Evolutionary conservation across 2,797 vertebrate species (phyloP), one percentile per base, ranked within the genome.

Genomic region (Pterois miles): DNA sequence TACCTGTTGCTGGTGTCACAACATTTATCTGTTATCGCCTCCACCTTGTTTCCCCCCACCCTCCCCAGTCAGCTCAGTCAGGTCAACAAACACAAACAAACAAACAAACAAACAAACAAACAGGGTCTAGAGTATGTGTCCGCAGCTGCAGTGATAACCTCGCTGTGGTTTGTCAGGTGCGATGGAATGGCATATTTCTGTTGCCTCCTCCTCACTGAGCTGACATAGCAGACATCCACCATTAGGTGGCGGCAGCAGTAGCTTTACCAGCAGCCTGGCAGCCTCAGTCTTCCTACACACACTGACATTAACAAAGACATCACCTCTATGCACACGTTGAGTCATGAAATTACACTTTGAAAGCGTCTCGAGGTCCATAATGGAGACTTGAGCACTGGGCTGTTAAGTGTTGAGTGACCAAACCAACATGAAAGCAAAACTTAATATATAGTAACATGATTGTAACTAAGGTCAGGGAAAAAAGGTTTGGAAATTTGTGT

Each of bases 1-100:
- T 89, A 95, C 94, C 93, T 94, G 93, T 95, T 94, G 91, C 90
- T 87, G 82, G 14, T 74, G 74, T 80, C 78, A 81, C 71, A 25
- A 38, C 53, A 25, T 86, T 65, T 60, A 43, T 78, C 43, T 59
- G 8, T 48, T n/a, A 31, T 27, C 52, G 56, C 67, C 65, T 22
- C 67, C 81, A 43, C 68, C 65, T 74, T 40, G 16, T 52, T 20
- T 18, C 53, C 5, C 20, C 4, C 16, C n/a, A n/a, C 40, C 40
- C 13, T 20, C 16, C 7, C 38, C 72, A 63, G 50, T 57, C 48
- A 46, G 46, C 20, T 50, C 11, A 29, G 23, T 48, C 23, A 38
- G 11, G 7, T 11, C 36, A 66, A 25, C 27, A 38, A 13, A 46
- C 13, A 46, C 18, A 31, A 66, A 25, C 27, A 38, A 13, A 46